Conservation (phyloP, 64 coral and sea anemone species). For the Pocillopora damicornis region DNA sequence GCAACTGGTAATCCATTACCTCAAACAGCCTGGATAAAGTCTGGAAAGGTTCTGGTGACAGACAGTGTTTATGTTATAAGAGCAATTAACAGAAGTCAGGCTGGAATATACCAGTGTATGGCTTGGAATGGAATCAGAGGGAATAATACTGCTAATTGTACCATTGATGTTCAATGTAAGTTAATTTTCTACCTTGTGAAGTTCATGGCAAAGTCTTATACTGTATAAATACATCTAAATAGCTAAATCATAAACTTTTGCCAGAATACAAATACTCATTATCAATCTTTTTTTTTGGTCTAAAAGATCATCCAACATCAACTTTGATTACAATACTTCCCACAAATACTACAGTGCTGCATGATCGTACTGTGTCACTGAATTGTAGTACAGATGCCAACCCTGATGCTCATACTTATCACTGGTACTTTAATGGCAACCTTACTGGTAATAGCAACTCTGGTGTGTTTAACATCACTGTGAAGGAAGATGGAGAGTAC, state of each 20-base stretch:
- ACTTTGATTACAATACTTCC: background rate
- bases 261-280: too few species aligned
- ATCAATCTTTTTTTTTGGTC: too few species aligned
- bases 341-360: background rate
- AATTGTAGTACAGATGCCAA: conserved; percentile 2
- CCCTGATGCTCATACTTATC: background rate
- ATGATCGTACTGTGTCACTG: background rate
- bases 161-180: conserved; percentile 18
- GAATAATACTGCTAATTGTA: background rate
- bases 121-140: background rate
- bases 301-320: background rate
- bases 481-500: conserved; percentile 4
- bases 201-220: too few species aligned
- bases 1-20: conserved; percentile 22
- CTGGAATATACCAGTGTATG: background rate
- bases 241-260: background rate
- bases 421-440: conserved; percentile 5
- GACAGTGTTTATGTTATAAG: background rate
- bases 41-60: background rate
- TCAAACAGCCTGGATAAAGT: background rate
- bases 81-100: background rate
- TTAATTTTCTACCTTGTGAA: background rate
- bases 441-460: conserved; percentile 18
- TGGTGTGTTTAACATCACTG: conserved; percentile 14
- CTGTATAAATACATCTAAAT: too few species aligned